Conservation (phyloP, 2,888 invertebrate species). For the Autographa pulchrina region DNA sequence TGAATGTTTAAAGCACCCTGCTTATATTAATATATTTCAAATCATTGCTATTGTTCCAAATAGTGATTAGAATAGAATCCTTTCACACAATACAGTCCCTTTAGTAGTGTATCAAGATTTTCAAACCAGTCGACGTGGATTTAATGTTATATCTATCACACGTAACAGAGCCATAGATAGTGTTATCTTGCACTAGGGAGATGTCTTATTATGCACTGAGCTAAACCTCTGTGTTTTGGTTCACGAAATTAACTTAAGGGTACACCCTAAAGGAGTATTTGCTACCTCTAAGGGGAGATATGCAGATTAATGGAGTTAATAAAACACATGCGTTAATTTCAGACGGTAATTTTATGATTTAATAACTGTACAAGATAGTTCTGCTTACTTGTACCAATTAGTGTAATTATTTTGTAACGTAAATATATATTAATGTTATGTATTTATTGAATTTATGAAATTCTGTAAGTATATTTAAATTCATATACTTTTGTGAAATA, state of each 20-base stretch:
- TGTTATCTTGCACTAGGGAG: conserved; percentile 74
- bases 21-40: conserved; percentile 4
- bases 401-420: neutral
- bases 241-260: conserved; percentile 80
- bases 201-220: conserved; percentile 82
- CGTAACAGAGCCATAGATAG: conserved; percentile 39
- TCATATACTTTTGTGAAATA: too few species aligned
- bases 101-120: conserved; percentile 72
- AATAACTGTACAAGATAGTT: conserved; percentile 32
- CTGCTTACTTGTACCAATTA: neutral
- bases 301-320: conserved; percentile 79
- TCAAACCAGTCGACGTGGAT: conserved; percentile 65
- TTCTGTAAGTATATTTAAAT: too few species aligned
- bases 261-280: conserved; percentile 73
- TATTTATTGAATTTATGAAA: neutral
- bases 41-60: neutral
- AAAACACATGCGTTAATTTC: conserved; percentile 76
- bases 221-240: conserved; percentile 80
- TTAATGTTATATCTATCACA: conserved; percentile 63
- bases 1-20: neutral
- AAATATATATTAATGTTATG: neutral
- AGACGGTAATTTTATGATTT: conserved; percentile 60
- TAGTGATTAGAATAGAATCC: conserved; percentile 53
- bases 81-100: conserved; percentile 63
- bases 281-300: conserved; percentile 69